Base-by-base conservation (phyloP, 2,888 invertebrate genomes). In the Neoascia interrupta region DNA sequence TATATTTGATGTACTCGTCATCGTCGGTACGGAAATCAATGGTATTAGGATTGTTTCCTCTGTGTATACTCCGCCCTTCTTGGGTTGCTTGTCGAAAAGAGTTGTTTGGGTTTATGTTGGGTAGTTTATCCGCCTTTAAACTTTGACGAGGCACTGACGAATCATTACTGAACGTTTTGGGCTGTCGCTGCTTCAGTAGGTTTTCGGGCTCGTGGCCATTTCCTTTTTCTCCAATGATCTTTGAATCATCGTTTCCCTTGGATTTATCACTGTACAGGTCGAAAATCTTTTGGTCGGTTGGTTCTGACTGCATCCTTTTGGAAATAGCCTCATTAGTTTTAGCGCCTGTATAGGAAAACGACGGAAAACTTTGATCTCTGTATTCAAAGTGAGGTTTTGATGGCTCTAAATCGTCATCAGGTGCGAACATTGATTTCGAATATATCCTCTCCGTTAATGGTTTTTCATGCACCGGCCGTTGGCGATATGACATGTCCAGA, bases 81-180 rank as follows among this genome's bases (percentile, higher is more conserved):
- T 54, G 19, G 31, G 23, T 49, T 15, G 5, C 15, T 41, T 64
- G 39, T n/a, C 72, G 58, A 19, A 60, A 60, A 60, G 45, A 53
- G 47, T 54, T 70, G 34, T 60, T 70, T 15, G 37, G 54, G 43
- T 36, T 66, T 68, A 68, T 68, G 47, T 66, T 61, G 18, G 61
- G 54, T 56, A 79, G 73, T 73, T 72, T 68, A 79, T 79, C 73
- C 68, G 49, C 61, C 66, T 73, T 68, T 68, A 79, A 79, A 79
- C 73, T 61, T 61, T 79, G 56, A 68, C 60, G 43, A 60, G 54
- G 16, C 36, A 23, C 49, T 37, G 47, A 31, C 28, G 53, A 61
- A 60, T 61, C 61, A 37, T 60, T 56, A 49, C 39, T 37, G 47
- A 45, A 43, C 61, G 61, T 45, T 23, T 53, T 11, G n/a, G 43